A percentile compares a stretch with the other conserved stretches of the same genome.
phyloP scores from a whole-genome alignment of 2,797 vertebrate species.

The Danio kyathit region DNA sequence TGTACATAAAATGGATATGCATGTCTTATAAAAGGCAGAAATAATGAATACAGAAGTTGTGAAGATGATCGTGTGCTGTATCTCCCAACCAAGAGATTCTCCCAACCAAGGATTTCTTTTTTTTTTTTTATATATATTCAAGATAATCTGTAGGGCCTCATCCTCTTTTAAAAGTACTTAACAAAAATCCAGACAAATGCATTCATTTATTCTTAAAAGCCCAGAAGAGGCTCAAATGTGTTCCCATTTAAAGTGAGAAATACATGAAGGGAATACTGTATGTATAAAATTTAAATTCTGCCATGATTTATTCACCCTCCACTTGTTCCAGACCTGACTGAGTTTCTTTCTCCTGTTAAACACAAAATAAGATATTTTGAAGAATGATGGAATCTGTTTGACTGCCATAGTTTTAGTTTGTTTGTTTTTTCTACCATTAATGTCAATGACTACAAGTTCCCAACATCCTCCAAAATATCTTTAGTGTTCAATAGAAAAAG shows the following conservation, averaged over 20 bases:
- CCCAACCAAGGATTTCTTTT: slow-evolving; percentile 12
- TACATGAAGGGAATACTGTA: not conserved
- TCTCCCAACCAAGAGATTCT: slow-evolving; percentile 41
- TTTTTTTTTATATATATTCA: slow-evolving; percentile 6
- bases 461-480: no score
- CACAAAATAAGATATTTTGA: no score
- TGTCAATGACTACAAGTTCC: no score
- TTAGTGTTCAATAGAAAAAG: no score
- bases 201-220: slow-evolving; percentile 53
- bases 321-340: no score
- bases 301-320: no score
- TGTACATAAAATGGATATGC: slow-evolving; percentile 6
- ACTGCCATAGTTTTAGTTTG: no score
- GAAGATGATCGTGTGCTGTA: not conserved
- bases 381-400: no score
- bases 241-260: slow-evolving; percentile 21
- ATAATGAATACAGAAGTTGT: not conserved
- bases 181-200: slow-evolving; percentile 54
- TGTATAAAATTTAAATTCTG: no score
- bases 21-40: slow-evolving; percentile 25
- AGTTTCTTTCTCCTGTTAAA: no score
- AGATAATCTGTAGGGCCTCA: slow-evolving; percentile 62
- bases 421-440: no score
- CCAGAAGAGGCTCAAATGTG: slow-evolving; percentile 25
- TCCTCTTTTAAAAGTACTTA: slow-evolving; percentile 63